A percentile compares a stretch with the other conserved stretches of the same genome.
phyloP scores from a whole-genome alignment of 2,797 vertebrate species.

The Fistularia tabacaria region DNA sequence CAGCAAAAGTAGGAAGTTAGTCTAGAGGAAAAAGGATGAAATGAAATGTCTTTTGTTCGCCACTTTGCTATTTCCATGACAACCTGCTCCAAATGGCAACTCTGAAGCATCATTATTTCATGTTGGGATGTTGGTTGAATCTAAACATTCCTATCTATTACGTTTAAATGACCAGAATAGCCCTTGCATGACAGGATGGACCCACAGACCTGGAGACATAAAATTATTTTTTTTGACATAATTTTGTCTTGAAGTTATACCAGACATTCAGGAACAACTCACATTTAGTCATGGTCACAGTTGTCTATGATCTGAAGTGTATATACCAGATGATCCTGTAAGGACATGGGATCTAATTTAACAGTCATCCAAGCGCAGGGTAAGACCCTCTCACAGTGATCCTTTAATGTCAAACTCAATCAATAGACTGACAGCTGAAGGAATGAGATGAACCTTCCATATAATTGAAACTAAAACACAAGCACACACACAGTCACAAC shows the following conservation, averaged over 20 bases:
- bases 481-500: not conserved
- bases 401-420: conserved; percentile 10
- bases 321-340: conserved; percentile 16
- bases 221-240: not conserved
- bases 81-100: conserved; percentile 60
- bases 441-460: conserved; percentile 9
- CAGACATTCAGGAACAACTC: conserved; percentile 9
- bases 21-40: conserved; percentile 42
- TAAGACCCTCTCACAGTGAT: not conserved
- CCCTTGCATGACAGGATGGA: too few species aligned
- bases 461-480: conserved; percentile 9
- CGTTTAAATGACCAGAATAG: not conserved
- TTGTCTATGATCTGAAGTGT: not conserved
- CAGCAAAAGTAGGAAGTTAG: conserved; percentile 63
- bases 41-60: conserved; percentile 61
- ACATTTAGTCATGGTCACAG: not conserved
- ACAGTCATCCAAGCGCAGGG: conserved; percentile 3
- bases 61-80: conserved; percentile 77
- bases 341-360: conserved; percentile 14
- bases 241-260: too few species aligned
- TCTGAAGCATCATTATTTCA: conserved; percentile 48
- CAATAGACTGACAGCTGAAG: conserved; percentile 11
- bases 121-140: conserved; percentile 28
- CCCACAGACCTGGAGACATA: not conserved
- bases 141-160: conserved; percentile 7